Evolutionary conservation across 2,888 invertebrate species (phyloP).

Genomic region (Synanthedon andrenaeformis): DNA sequence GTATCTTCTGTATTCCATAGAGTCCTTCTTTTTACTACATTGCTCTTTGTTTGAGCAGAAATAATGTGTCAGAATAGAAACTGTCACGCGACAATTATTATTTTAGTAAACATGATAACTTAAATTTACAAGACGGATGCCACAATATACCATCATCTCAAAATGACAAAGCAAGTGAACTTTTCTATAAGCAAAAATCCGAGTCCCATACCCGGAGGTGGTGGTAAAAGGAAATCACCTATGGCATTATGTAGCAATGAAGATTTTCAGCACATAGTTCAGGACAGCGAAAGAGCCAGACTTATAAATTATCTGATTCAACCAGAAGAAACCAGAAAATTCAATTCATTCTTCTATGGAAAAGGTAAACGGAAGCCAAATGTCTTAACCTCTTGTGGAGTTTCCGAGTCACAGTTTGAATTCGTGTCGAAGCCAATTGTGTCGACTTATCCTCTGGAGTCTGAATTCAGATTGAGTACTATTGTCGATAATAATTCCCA

Average conservation of each 20-base stretch:
- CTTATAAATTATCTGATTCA: neutral
- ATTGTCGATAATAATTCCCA: too few relatives aligned
- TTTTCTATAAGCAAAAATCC: neutral
- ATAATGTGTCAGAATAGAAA: too few relatives aligned
- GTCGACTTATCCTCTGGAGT: too few relatives aligned
- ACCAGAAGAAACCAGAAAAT: neutral
- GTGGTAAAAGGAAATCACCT: too few relatives aligned
- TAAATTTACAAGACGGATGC: neutral
- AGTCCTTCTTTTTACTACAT: too few relatives aligned
- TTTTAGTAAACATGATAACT: neutral
- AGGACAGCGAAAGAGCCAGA: neutral
- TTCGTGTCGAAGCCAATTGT: too few relatives aligned
- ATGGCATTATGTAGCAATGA: neutral
- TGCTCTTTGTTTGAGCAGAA: too few relatives aligned
- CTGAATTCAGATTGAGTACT: too few relatives aligned
- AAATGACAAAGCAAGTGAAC: neutral
- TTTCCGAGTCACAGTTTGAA: neutral
- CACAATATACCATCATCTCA: neutral
- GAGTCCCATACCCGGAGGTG: too few relatives aligned
- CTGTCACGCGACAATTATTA: too few relatives aligned
- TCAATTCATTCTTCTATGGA: neutral
- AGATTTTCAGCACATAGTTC: neutral
- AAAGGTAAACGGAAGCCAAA: neutral
- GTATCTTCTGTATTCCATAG: too few relatives aligned
- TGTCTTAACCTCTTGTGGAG: neutral